Base-by-base conservation (phyloP, 2,888 invertebrate species). In the Phorcus lineatus region DNA sequence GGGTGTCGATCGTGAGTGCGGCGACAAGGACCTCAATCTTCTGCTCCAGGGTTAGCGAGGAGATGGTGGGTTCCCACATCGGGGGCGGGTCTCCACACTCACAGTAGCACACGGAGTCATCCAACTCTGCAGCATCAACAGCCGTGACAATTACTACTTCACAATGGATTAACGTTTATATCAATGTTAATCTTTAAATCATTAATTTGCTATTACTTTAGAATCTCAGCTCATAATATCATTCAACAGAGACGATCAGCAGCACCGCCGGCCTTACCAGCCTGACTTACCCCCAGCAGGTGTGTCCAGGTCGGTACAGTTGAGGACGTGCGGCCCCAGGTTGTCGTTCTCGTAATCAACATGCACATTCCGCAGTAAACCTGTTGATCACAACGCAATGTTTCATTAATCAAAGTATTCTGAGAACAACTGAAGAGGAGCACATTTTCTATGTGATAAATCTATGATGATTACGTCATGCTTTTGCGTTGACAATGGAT, bases 51-150 rank as follows among this genome's bases (percentile, higher is more conserved):
- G 84, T 74, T 13, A 81, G 62, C 0, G 74, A 81, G 6, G 81
- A 77, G 47, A 67, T 78, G 62, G 82, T 82, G 0, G 84, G 82
- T 24, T 79, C 77, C 54, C 81, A 47, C 13, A 84, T 84, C 2
- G 81, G 54, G 7, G 84, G 84, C 13, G 84, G 84, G 31, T 81
- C 81, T 53, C 81, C 80, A 78, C 84, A 84, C 53, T 82, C 84
- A 53, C 84, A 84, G 78, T 84, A 84, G 47, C 84, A 84, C n/a
- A 84, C 81, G 7, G 55, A 40, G 52, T 16, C 28, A 62, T 81
- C 77, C 75, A 79, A 79, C 11, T 13, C 77, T 77, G 40, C 52
- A 77, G 31, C 24, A 57, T 36, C 54, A 52, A 62, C 6, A 47
- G 11, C 1, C 13, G 13, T 47, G 6, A 11, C 7, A n/a, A n/a